A percentile compares a stretch with the other conserved stretches of the same genome.
phyloP scores from a whole-genome alignment of 2,113 vertebrate species.

The Perca flavescens region DNA sequence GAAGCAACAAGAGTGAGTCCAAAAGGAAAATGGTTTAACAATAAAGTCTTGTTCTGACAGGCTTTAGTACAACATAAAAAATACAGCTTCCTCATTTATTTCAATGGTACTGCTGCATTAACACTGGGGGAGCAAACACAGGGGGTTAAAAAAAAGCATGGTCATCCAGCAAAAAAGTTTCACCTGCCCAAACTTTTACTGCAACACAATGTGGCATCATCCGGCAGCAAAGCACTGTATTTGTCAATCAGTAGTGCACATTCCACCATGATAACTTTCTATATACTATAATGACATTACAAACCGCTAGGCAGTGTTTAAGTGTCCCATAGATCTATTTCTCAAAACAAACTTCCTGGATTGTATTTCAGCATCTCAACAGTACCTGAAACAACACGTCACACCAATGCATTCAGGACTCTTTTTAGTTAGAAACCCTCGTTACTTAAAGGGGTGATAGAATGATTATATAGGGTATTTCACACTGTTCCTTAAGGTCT shows the following conservation, averaged over 20 bases:
- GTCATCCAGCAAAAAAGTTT: background rate
- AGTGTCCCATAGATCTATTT: background rate
- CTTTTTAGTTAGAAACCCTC: background rate
- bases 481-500: too few species aligned
- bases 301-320: background rate
- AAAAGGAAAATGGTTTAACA: constrained; percentile 22
- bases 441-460: background rate
- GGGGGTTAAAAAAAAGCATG: background rate
- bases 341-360: background rate
- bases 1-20: constrained; percentile 86
- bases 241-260: background rate
- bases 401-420: background rate
- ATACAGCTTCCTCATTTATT: background rate
- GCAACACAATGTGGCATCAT: background rate
- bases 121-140: constrained; percentile 4
- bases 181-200: background rate
- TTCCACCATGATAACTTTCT: background rate
- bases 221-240: background rate
- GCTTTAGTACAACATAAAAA: background rate
- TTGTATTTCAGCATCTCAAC: constrained; percentile 17
- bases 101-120: background rate
- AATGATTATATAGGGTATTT: too few species aligned
- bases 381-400: background rate
- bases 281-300: background rate
- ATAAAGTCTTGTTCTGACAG: constrained; percentile 34